Percentiles rank a stretch among this genome's conserved stretches.
These are phyloP conservation scores for Melanaphis sacchari DNA, from an alignment of 1,140 invertebrate genomes.

Conservation along the genomic window DNA sequence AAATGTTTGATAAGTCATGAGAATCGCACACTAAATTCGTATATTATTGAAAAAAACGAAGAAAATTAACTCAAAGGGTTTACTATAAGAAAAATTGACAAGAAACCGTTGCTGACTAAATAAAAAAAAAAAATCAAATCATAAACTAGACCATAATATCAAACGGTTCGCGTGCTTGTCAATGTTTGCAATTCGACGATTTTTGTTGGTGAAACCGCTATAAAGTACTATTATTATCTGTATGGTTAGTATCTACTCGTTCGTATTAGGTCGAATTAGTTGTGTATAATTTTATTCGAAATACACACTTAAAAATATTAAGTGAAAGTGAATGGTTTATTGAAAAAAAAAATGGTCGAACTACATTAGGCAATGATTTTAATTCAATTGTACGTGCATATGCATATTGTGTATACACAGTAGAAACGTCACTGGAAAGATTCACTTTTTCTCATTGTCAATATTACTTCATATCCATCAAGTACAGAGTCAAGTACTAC, in stretches of 20 bases:
- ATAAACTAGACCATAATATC: not conserved
- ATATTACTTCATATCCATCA: not conserved
- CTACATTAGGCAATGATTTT: not conserved
- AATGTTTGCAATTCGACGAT: not conserved
- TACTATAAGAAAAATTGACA: constrained; percentile 8
- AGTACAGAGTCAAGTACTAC: not conserved
- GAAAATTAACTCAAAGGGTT: not conserved
- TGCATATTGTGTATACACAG: not conserved
- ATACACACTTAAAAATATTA: not conserved
- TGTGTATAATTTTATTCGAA: not conserved
- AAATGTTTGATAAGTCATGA: constrained; percentile 11
- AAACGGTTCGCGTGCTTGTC: not conserved
- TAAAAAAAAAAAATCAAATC: too few relatives aligned
- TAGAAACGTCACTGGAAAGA: not conserved
- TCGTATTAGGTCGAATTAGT: not conserved
- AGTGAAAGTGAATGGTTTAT: constrained; percentile 21
- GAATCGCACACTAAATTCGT: not conserved
- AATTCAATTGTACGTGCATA: not conserved
- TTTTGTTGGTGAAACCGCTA: not conserved
- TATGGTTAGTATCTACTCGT: not conserved
- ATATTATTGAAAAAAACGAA: constrained; percentile 12
- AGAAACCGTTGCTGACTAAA: constrained; percentile 6
- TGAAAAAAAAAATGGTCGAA: not conserved
- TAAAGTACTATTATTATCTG: not conserved
- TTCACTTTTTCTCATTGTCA: constrained; percentile 14